These are phyloP conservation scores for Hirtodrosophila confusa DNA, from an alignment of 2,888 invertebrate genomes.

Conservation along the genomic window DNA sequence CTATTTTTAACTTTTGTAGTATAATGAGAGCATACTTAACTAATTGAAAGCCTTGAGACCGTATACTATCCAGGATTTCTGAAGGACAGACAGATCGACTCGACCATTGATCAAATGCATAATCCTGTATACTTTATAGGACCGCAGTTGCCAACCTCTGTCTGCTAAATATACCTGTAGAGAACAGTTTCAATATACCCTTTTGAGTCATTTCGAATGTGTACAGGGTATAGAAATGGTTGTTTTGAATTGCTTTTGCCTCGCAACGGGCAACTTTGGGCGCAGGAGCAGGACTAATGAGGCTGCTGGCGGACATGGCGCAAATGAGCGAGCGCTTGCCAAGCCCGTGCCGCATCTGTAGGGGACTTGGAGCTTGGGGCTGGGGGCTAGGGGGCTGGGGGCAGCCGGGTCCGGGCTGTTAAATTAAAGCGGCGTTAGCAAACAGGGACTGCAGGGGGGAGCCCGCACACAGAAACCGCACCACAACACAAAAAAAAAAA, in stretches of 20 bases:
- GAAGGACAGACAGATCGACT: too few species aligned
- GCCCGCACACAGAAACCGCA: conserved; percentile 27
- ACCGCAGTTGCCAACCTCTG: too few species aligned
- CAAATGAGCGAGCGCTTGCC: conserved; percentile 48
- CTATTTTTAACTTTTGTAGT: too few species aligned
- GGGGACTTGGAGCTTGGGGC: neutral
- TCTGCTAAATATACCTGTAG: too few species aligned
- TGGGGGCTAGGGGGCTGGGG: neutral
- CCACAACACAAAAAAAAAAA: conserved; percentile 1
- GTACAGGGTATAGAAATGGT: conserved; percentile 41
- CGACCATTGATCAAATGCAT: too few species aligned
- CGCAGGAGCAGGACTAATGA: conserved; percentile 61
- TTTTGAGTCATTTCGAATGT: neutral
- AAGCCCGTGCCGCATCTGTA: conserved; percentile 4
- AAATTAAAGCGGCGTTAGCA: conserved; percentile 38
- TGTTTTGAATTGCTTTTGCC: conserved; percentile 65
- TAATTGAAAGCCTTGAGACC: too few species aligned
- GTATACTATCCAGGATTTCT: too few species aligned
- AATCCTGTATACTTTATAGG: too few species aligned
- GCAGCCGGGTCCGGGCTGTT: conserved; percentile 24
- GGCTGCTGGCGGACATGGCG: conserved; percentile 59
- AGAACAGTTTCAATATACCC: too few species aligned
- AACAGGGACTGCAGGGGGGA: conserved; percentile 11
- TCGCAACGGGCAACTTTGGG: conserved; percentile 52
- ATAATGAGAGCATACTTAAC: too few species aligned